Percentiles rank a stretch among this genome's conserved stretches.
These are phyloP conservation scores for Stichopus horrens DNA, from an alignment of 53 echinoderm and acorn worm species.

Conservation along the genomic window DNA sequence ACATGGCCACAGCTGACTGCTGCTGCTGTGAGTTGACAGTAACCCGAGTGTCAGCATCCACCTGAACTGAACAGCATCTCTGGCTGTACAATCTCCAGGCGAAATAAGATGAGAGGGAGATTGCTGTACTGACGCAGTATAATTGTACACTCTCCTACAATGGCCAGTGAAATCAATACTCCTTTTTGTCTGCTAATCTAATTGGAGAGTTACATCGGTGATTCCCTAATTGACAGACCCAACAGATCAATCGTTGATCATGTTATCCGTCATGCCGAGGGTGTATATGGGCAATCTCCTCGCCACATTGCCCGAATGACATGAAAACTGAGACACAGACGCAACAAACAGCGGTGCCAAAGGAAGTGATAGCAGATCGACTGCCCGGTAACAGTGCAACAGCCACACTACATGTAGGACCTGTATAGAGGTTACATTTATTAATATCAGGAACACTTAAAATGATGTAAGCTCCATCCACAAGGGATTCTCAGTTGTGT, in stretches of 20 bases:
- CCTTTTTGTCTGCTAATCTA: conserved; percentile 25
- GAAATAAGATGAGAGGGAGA: too few relatives aligned
- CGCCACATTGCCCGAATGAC: background rate
- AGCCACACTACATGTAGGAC: too few relatives aligned
- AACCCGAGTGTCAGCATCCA: background rate
- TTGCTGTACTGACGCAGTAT: too few relatives aligned
- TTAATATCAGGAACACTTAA: too few relatives aligned
- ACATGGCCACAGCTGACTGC: background rate
- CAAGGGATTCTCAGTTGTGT: too few relatives aligned
- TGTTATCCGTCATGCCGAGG: background rate
- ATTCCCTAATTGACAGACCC: conserved; percentile 29
- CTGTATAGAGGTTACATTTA: too few relatives aligned
- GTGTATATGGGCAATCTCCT: background rate
- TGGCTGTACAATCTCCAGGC: background rate
- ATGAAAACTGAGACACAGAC: background rate
- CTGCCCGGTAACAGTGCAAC: too few relatives aligned
- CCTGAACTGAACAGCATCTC: background rate
- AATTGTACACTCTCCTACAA: background rate
- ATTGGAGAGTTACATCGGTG: conserved; percentile 1
- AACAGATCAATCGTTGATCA: background rate
- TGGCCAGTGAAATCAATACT: conserved; percentile 16
- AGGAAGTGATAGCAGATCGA: too few relatives aligned
- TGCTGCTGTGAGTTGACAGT: background rate
- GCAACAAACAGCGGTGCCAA: background rate
- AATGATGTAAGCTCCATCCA: too few relatives aligned